Percentiles rank a stretch among this genome's conserved stretches.
phyloP scores from a whole-genome alignment of 37 sponge, comb jelly and placozoan species.

The Mnemiopsis leidyi region DNA sequence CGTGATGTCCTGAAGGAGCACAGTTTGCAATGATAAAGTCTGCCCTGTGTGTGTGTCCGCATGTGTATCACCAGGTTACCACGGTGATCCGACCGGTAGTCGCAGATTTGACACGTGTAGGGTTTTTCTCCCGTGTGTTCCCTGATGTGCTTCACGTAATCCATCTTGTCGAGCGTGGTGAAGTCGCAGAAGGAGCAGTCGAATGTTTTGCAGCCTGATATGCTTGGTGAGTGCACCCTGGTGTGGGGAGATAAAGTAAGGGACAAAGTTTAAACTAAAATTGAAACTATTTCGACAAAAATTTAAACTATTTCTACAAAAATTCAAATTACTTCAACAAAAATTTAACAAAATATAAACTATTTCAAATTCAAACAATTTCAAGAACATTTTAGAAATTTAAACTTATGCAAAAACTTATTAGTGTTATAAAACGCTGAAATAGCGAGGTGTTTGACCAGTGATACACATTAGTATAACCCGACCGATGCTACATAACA shows the following conservation, averaged over 20 bases:
- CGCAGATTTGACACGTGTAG: conserved; percentile 3
- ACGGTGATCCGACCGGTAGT: conserved; percentile 10
- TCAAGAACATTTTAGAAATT: too few relatives aligned
- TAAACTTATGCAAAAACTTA: too few relatives aligned
- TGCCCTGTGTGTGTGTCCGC: conserved; percentile 23
- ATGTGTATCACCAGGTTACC: conserved; percentile 25
- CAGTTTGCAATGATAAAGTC: conserved; percentile 47
- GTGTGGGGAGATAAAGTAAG: too few relatives aligned
- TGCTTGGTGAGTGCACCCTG: too few relatives aligned
- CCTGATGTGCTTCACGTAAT: conserved; percentile 21
- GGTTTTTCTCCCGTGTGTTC: conserved; percentile 32
- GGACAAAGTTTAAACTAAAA: not conserved
- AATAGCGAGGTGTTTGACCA: too few relatives aligned
- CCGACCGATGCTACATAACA: too few relatives aligned
- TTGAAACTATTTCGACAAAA: not conserved
- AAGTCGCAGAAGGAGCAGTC: conserved; percentile 47
- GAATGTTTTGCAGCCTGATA: not conserved
- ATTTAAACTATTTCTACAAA: not conserved
- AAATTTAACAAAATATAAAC: too few relatives aligned
- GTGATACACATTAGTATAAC: too few relatives aligned
- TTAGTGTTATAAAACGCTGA: too few relatives aligned
- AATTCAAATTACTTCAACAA: too few relatives aligned
- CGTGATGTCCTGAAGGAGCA: conserved; percentile 52
- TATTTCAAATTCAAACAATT: too few relatives aligned
- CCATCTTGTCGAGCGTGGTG: conserved; percentile 11